Base-by-base conservation (phyloP, 2,888 invertebrate species). In the Abscondita cerata region DNA sequence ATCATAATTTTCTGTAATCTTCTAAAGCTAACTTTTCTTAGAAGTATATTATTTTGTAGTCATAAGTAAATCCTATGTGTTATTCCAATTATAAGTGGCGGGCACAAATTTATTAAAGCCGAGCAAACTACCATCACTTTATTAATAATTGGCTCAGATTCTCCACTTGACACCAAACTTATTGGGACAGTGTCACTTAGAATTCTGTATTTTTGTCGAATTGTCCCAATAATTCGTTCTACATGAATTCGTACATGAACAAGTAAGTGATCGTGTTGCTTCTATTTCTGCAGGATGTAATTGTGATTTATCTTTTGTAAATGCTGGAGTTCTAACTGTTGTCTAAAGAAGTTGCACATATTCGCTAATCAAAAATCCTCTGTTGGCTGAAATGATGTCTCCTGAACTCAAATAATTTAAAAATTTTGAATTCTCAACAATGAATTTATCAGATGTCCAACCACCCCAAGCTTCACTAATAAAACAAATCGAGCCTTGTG, bases 171-270 rank as follows among this genome's bases (percentile, higher is more conserved):
- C 3, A 46, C 8, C 19, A 46, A 11, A n/a, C 18, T n/a, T 8
- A 46, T 19, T 9, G 46, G 46, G 2, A 19, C 9, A 18, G n/a
- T 19, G 9, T 19, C 46, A 2, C 3, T n/a, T 2, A 46, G 5
- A 19, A 19, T 19, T 46, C 11, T 46, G n/a, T 46, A 46, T 46
- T 46, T 46, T 19, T 46, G 9, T 46, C 46, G 4, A 11, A 41
- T 9, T 13, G 16, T 13, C 11, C 46, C 46, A 19, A 46, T 46
- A n/a, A 46, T n/a, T n/a, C 46, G 18, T 46, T 46, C 46, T 2
- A 46, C 46, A 46, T 46, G 46, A 11, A 46, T 46, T 2, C 46
- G 18, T 2, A 46, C 46, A 19, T 46, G 6, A 5, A 20, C 46
- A n/a, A n/a, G n/a, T 19, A 46, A 5, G 15, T n/a, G 15, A 11